phyloP scores from a whole-genome alignment of 2,888 invertebrate species.

The Ashinkailepas kermadecensis region DNA sequence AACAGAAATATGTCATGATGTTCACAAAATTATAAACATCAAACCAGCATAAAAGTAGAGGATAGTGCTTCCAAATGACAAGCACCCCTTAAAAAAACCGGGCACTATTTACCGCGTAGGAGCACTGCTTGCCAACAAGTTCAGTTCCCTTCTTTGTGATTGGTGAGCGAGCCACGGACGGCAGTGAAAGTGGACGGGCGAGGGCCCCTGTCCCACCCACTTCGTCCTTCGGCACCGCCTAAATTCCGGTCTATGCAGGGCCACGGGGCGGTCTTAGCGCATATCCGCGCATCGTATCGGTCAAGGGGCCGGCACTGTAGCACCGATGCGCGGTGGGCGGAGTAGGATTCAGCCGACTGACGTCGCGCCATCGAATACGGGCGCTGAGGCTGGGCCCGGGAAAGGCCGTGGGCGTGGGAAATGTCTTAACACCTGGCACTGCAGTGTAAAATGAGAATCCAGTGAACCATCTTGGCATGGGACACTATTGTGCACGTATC shows the following conservation, averaged over 20 bases:
- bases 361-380: too few species aligned
- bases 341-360: background rate
- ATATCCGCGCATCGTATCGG: background rate
- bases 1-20: too few species aligned
- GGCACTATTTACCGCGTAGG: background rate
- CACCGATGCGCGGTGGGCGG: background rate
- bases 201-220: conserved; percentile 13
- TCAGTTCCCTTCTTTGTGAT: background rate
- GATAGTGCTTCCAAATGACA: too few species aligned
- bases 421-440: too few species aligned
- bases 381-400: too few species aligned
- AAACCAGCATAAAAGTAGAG: too few species aligned
- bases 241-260: background rate
- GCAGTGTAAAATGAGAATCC: too few species aligned
- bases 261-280: background rate
- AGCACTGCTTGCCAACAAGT: background rate
- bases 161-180: background rate
- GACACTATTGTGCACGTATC: too few species aligned
- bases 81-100: too few species aligned
- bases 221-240: conserved; percentile 16
- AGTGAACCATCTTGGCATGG: too few species aligned
- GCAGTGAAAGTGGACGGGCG: conserved; percentile 1
- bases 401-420: too few species aligned
- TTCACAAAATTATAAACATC: too few species aligned
- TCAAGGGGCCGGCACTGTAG: background rate